phyloP scores from a whole-genome alignment of 2,797 vertebrate species.

The Eurystomus glaucurus region DNA sequence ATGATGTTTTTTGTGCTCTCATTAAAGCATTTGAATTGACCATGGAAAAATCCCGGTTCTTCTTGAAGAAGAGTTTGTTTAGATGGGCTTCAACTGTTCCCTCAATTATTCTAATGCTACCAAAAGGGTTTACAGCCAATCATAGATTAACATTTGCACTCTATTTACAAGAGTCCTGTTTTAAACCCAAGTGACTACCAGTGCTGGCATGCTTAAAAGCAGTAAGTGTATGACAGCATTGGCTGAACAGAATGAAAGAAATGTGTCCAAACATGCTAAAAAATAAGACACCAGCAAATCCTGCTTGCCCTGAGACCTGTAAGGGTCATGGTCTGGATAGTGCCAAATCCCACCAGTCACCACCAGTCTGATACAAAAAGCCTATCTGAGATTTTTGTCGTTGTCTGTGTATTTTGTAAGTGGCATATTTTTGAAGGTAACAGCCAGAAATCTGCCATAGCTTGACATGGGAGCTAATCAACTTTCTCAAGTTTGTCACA shows the following conservation, averaged over 20 bases:
- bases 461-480: neutral
- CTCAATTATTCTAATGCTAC: neutral
- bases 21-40: neutral
- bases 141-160: neutral
- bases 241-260: neutral
- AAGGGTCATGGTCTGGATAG: neutral
- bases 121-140: neutral
- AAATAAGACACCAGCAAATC: neutral
- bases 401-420: neutral
- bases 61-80: neutral
- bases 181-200: neutral
- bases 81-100: neutral
- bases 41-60: neutral
- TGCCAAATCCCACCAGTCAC: neutral
- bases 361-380: neutral
- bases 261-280: neutral
- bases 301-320: neutral
- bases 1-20: neutral
- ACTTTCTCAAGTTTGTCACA: neutral
- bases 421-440: fast-evolving
- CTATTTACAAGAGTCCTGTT: neutral
- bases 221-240: neutral
- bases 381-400: neutral
- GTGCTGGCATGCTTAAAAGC: neutral
- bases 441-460: neutral